Percentiles rank a stretch among this genome's conserved stretches.
Evolutionary conservation across 92 coral and sea anemone genomes (phyloP).

Genomic region (Pocillopora meandrina): DNA sequence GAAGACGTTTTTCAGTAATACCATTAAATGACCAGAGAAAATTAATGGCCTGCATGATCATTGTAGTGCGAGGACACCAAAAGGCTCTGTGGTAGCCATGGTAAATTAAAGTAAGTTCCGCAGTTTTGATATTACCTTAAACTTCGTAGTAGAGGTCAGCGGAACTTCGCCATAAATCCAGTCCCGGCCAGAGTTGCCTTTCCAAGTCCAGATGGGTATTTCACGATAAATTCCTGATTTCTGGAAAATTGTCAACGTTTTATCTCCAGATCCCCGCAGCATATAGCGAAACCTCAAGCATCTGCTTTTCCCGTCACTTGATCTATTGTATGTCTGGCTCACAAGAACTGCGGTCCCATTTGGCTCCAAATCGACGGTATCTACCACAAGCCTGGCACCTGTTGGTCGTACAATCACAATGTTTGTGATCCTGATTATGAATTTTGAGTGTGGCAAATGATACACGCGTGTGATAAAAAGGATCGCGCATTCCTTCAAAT

Average conservation of each 20-base stretch:
- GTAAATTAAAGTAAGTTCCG: too few relatives aligned
- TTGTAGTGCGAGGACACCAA: too few relatives aligned
- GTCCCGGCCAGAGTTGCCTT: background rate
- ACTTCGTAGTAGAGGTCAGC: constrained; percentile 23
- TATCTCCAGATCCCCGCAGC: constrained; percentile 29
- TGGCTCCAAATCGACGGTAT: background rate
- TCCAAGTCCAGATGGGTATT: constrained; percentile 16
- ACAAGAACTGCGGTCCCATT: constrained; percentile 19
- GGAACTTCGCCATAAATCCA: constrained; percentile 50
- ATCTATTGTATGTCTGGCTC: constrained; percentile 43
- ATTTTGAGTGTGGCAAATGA: too few relatives aligned
- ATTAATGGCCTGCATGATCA: too few relatives aligned
- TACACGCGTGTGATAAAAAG: too few relatives aligned
- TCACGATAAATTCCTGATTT: background rate
- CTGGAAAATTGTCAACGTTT: constrained; percentile 29
- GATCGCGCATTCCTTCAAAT: too few relatives aligned
- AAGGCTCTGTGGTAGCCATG: too few relatives aligned
- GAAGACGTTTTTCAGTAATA: too few relatives aligned
- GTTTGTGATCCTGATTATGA: too few relatives aligned
- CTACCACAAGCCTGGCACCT: constrained; percentile 21
- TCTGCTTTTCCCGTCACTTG: constrained; percentile 23
- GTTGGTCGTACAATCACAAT: too few relatives aligned
- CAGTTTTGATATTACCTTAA: constrained; percentile 23
- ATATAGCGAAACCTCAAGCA: constrained; percentile 55
- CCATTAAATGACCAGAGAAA: too few relatives aligned